phyloP scores from a whole-genome alignment of 2,797 vertebrate genomes.

The Kryptopterus vitreolus region DNA sequence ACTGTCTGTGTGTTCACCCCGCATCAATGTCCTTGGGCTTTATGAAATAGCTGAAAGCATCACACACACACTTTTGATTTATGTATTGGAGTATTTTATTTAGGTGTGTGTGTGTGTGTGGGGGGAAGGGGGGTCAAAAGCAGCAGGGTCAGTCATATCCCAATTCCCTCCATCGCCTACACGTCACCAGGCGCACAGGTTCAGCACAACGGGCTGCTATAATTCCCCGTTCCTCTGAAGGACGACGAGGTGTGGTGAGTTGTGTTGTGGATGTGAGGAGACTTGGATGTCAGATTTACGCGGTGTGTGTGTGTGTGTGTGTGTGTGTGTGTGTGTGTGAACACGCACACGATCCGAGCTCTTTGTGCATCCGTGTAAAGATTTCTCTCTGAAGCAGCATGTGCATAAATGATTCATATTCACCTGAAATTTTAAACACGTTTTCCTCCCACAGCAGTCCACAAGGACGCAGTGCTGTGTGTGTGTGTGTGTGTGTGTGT shows the following conservation, averaged over 20 bases:
- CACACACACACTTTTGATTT: neutral
- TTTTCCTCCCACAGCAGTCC: constrained; percentile 42
- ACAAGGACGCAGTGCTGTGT: constrained; percentile 5
- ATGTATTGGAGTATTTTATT: neutral
- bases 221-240: neutral
- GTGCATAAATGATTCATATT: constrained; percentile 54
- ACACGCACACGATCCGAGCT: neutral
- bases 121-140: no score
- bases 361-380: constrained; percentile 23
- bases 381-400: constrained; percentile 40
- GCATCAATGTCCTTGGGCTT: neutral
- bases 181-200: no score
- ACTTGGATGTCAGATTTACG: neutral
- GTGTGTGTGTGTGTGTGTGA: no score
- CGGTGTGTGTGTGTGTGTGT: no score
- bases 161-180: neutral
- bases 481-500: neutral
- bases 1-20: neutral
- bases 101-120: neutral
- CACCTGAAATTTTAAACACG: constrained; percentile 51
- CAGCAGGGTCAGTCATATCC: neutral
- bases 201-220: neutral
- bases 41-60: neutral
- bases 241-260: no score
- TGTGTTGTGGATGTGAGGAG: no score